phyloP scores from a whole-genome alignment of 2,797 vertebrate species.

The Mormyrops attenuatus region DNA sequence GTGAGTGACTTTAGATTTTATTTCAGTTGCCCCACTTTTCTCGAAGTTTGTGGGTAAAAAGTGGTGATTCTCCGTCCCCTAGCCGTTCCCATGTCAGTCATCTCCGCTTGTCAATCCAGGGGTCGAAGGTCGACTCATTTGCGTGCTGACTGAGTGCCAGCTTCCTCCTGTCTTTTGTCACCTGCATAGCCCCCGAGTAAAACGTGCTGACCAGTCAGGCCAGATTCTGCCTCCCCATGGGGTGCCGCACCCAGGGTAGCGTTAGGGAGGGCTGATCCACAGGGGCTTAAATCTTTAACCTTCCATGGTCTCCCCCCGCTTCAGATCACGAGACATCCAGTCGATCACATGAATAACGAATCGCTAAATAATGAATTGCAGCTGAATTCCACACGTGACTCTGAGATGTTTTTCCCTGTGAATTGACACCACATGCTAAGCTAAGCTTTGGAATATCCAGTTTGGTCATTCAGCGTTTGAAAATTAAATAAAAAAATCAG shows the following conservation, averaged over 20 bases:
- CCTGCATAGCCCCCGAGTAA: constrained; percentile 17
- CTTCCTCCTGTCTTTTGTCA: constrained; percentile 46
- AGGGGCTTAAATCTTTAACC: background rate
- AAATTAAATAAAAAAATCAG: background rate
- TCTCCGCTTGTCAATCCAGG: constrained; percentile 68
- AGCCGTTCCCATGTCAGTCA: constrained; percentile 51
- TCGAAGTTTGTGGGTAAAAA: background rate
- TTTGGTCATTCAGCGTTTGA: background rate
- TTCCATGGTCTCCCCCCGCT: too few species aligned
- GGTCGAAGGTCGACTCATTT: constrained; percentile 73
- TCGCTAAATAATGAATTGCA: background rate
- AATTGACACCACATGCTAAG: background rate
- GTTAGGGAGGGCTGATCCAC: background rate
- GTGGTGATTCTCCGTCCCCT: constrained; percentile 24
- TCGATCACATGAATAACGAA: background rate
- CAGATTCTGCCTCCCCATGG: background rate
- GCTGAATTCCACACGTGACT: background rate
- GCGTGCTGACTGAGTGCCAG: constrained; percentile 73
- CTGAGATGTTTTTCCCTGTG: background rate
- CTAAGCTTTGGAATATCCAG: background rate
- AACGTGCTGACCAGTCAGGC: background rate
- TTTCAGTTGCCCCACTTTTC: constrained; percentile 20
- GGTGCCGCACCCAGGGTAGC: background rate
- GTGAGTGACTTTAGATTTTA: constrained; percentile 1
- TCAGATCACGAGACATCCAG: background rate